Conservation (phyloP, 2,797 vertebrate genomes). For the Meriones psammophilus region DNA sequence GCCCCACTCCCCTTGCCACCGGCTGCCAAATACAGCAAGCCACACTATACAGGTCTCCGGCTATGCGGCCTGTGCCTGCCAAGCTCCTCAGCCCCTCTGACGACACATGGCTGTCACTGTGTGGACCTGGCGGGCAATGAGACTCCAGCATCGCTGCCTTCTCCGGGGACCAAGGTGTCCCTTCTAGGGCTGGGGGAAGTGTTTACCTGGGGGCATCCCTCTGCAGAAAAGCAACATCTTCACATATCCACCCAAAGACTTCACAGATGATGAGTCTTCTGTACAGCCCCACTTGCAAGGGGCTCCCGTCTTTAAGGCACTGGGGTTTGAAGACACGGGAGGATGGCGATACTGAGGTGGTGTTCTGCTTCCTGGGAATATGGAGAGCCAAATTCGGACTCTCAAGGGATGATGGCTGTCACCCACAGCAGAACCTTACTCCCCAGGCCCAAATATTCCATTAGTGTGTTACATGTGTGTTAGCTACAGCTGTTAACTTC, state of each 20-base stretch:
- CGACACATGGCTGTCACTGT: not conserved
- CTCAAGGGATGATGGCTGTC: not conserved
- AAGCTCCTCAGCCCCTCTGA: not conserved
- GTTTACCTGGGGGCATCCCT: not conserved
- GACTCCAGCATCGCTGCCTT: not conserved
- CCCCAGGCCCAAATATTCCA: not conserved
- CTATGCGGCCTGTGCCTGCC: fast-evolving
- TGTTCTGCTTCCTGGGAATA: not conserved
- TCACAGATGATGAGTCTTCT: slow-evolving; percentile 1
- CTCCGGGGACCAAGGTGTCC: not conserved
- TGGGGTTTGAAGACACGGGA: slow-evolving; percentile 82
- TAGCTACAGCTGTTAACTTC: not conserved
- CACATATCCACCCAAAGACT: not conserved
- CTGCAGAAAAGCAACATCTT: not conserved
- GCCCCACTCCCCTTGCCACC: fast-evolving
- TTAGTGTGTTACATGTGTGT: not conserved
- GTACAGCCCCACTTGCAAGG: not conserved
- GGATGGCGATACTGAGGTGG: slow-evolving; percentile 63
- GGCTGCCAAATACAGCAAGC: fast-evolving
- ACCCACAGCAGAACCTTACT: not conserved
- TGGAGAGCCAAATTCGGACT: not conserved
- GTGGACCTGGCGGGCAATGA: not conserved
- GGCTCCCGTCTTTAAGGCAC: slow-evolving; percentile 89
- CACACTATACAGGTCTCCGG: not conserved
- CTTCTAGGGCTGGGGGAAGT: not conserved